phyloP scores from a whole-genome alignment of 2,113 vertebrate genomes.

The Ptyas mucosa region DNA sequence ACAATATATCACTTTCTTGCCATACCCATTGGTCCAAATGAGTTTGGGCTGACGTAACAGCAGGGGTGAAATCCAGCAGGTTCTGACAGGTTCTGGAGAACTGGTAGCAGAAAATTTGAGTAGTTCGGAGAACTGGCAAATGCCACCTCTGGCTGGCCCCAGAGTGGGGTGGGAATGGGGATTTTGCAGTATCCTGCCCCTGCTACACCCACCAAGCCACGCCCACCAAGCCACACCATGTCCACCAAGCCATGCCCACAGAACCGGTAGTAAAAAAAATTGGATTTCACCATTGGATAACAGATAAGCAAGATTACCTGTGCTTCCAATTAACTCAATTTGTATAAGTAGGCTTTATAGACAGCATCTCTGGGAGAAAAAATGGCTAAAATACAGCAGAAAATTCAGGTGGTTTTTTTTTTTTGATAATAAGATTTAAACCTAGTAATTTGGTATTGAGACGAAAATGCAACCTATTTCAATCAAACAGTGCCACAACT shows the following conservation, averaged over 20 bases:
- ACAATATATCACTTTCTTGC: not conserved
- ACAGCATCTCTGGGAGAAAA: not conserved
- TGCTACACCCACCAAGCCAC: too few species aligned
- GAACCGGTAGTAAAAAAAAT: too few species aligned
- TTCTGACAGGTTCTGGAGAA: too few species aligned
- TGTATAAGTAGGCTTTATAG: not conserved
- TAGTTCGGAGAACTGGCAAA: too few species aligned
- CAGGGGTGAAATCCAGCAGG: too few species aligned
- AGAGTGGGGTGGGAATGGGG: too few species aligned
- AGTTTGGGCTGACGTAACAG: not conserved
- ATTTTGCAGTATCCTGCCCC: too few species aligned
- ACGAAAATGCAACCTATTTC: not conserved
- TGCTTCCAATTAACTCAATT: not conserved
- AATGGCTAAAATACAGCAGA: not conserved
- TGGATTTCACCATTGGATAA: too few species aligned
- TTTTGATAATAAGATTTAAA: not conserved
- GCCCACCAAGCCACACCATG: too few species aligned
- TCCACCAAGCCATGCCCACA: too few species aligned
- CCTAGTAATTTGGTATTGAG: not conserved
- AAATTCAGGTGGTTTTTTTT: not conserved
- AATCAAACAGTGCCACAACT: not conserved
- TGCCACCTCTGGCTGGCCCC: too few species aligned
- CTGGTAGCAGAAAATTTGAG: too few species aligned
- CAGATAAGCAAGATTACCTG: not conserved
- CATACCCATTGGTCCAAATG: not conserved